Conservation (phyloP, 2,888 invertebrate genomes). For the Rhabditoides inermis region DNA sequence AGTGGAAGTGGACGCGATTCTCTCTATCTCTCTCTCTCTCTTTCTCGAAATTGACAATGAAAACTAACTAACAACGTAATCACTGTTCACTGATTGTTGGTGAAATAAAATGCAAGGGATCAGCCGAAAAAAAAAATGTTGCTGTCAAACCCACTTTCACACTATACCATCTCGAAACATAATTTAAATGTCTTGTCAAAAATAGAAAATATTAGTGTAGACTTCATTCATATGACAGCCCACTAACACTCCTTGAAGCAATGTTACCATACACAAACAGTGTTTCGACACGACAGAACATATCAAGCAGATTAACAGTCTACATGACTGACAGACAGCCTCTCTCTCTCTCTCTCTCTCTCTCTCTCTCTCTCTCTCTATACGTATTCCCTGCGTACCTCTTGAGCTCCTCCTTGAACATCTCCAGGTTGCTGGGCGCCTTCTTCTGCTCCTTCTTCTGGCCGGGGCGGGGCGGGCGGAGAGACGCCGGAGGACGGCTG, state of each 20-base stretch:
- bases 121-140: too few species aligned
- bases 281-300: slow-evolving; percentile 2
- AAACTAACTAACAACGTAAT: too few species aligned
- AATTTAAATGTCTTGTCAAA: slow-evolving; percentile 8
- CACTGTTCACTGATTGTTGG: too few species aligned
- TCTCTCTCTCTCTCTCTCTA: neutral
- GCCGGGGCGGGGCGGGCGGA: slow-evolving; percentile 64
- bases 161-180: too few species aligned
- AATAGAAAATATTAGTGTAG: too few species aligned
- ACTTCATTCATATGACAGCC: too few species aligned
- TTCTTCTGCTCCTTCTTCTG: slow-evolving; percentile 61
- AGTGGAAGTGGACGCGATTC: slow-evolving; percentile 91
- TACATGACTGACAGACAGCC: neutral
- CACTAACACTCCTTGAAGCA: too few species aligned
- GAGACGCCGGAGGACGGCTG: slow-evolving; percentile 20
- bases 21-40: slow-evolving; percentile 74
- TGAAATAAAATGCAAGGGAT: too few species aligned
- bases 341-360: neutral
- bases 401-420: slow-evolving; percentile 94
- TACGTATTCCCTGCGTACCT: slow-evolving; percentile 59
- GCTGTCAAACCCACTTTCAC: too few species aligned
- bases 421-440: slow-evolving; percentile 89
- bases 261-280: too few species aligned
- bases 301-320: neutral
- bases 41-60: slow-evolving; percentile 9